Percentiles rank a stretch among this genome's conserved stretches.
Conservation (phyloP, 2,888 invertebrate genomes). For the Cordylochernes scorpioides region DNA sequence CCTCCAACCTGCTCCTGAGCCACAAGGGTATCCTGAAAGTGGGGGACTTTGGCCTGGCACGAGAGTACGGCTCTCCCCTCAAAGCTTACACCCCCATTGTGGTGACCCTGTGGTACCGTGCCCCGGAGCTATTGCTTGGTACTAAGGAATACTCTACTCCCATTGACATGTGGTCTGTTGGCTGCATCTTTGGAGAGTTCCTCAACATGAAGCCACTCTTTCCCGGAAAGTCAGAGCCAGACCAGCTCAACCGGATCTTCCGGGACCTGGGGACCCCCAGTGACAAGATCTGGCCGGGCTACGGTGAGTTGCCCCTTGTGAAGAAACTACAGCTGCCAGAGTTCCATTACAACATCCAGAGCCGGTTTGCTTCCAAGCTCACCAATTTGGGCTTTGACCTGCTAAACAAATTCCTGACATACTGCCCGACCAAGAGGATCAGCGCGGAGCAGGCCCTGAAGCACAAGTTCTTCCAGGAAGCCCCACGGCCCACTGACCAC, state of each 20-base stretch:
- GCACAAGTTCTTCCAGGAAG: constrained; percentile 55
- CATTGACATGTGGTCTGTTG: constrained; percentile 88
- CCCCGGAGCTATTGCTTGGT: constrained; percentile 76
- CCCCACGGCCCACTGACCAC: constrained; percentile 72
- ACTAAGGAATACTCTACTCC: constrained; percentile 75
- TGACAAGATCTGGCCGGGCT: constrained; percentile 85
- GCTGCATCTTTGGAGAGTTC: constrained; percentile 92
- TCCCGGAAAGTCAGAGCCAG: constrained; percentile 84
- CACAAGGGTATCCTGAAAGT: constrained; percentile 43
- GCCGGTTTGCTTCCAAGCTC: constrained; percentile 29
- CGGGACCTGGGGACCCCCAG: constrained; percentile 77
- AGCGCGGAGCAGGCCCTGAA: constrained; percentile 64
- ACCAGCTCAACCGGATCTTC: constrained; percentile 76
- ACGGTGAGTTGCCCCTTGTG: constrained; percentile 61
- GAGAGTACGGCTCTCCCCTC: constrained; percentile 91
- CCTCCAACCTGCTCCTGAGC: constrained; percentile 79
- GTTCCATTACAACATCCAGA: constrained; percentile 52
- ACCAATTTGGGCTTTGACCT: constrained; percentile 34
- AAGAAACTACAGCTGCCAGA: constrained; percentile 79
- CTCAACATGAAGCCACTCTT: constrained; percentile 81
- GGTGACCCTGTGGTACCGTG: constrained; percentile 92
- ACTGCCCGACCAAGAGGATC: constrained; percentile 58
- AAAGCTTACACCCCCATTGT: constrained; percentile 89
- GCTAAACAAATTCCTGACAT: constrained; percentile 53
- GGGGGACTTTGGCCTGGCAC: constrained; percentile 77